Evolutionary conservation across 2,113 vertebrate species (phyloP).

Genomic region (Agelaius phoeniceus): DNA sequence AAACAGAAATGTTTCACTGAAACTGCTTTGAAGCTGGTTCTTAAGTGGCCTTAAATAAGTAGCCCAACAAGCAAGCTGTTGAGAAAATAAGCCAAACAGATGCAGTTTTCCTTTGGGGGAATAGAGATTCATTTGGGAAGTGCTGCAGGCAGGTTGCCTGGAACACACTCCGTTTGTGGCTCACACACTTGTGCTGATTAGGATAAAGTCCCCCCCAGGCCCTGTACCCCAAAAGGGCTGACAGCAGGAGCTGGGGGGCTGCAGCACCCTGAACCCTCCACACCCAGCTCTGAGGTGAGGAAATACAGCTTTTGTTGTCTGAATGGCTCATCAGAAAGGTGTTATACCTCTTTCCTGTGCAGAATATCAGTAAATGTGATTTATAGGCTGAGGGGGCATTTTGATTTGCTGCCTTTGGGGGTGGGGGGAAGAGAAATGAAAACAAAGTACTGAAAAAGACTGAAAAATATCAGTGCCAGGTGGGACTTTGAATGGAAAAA

Average conservation of each 20-base stretch:
- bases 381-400: background rate
- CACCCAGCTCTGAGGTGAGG: background rate
- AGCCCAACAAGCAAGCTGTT: slow-evolving; percentile 68
- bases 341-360: background rate
- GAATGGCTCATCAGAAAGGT: background rate
- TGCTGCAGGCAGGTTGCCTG: slow-evolving; percentile 51
- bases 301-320: background rate
- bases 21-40: slow-evolving; percentile 49
- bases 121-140: slow-evolving; percentile 51
- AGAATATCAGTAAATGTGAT: background rate
- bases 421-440: background rate
- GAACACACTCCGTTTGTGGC: slow-evolving; percentile 47
- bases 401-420: background rate
- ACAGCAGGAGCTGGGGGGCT: background rate
- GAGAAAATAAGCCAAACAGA: slow-evolving; percentile 68
- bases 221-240: rapidly evolving
- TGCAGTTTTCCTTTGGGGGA: slow-evolving; percentile 60
- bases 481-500: background rate
- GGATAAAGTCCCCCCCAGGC: background rate
- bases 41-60: slow-evolving; percentile 65
- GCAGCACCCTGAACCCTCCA: background rate
- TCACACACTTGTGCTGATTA: background rate
- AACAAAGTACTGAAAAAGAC: background rate
- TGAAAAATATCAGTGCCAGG: background rate
- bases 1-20: slow-evolving; percentile 36